Evolutionary conservation across 2,888 invertebrate genomes (phyloP).

Genomic region (Zootermopsis nevadensis): DNA sequence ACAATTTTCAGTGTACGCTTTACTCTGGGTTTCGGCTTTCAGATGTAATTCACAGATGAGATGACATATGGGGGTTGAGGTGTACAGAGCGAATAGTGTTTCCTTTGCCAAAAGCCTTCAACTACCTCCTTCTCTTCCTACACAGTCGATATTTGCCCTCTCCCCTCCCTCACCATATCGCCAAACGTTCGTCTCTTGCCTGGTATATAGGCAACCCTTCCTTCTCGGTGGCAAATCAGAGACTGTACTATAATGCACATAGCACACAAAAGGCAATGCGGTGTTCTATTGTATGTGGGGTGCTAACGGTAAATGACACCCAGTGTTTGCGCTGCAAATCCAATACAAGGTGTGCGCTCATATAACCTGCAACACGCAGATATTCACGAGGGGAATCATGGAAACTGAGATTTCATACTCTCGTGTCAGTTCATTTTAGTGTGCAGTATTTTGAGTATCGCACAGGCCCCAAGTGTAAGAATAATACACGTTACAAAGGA

Average conservation of each 20-base stretch:
- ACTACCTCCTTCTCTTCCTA: constrained; percentile 35
- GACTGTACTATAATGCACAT: constrained; percentile 42
- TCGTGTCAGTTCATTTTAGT: too few relatives aligned
- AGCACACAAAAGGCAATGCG: constrained; percentile 49
- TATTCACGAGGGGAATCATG: too few relatives aligned
- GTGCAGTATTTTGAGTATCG: too few relatives aligned
- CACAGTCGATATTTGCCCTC: constrained; percentile 37
- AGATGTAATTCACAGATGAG: constrained; percentile 45
- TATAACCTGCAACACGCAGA: neutral
- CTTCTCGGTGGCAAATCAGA: constrained; percentile 37
- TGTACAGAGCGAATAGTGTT: constrained; percentile 35
- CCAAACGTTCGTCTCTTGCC: constrained; percentile 25
- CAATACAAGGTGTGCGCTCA: constrained; percentile 16
- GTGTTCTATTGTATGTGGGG: constrained; percentile 48
- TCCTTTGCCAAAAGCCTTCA: constrained; percentile 47
- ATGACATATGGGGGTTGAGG: constrained; percentile 41
- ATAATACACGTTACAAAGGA: too few relatives aligned
- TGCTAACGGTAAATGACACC: constrained; percentile 48
- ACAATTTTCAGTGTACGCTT: constrained; percentile 42
- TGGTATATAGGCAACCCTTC: constrained; percentile 39
- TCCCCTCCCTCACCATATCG: neutral
- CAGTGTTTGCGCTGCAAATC: constrained; percentile 34
- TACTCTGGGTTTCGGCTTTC: constrained; percentile 40
- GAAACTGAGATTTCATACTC: too few relatives aligned
- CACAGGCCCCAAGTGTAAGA: too few relatives aligned